A percentile compares a stretch with the other conserved stretches of the same genome.
Conservation (phyloP, 2,113 vertebrate genomes). For the Nothoprocta perdicaria region DNA sequence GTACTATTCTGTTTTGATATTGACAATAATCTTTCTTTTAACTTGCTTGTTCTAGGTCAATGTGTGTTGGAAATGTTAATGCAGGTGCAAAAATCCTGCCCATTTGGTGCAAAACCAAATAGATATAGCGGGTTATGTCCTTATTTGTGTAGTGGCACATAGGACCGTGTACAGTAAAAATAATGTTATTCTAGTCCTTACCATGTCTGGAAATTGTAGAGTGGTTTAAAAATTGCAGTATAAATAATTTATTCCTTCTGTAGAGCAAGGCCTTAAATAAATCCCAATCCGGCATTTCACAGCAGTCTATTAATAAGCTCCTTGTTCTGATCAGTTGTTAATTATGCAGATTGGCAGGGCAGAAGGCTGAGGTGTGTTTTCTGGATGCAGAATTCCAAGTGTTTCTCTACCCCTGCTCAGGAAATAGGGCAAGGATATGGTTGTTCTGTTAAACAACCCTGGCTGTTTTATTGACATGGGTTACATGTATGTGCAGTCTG, state of each 20-base stretch:
- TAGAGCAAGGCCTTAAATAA: not conserved
- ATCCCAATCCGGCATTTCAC: not conserved
- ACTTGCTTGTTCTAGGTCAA: not conserved
- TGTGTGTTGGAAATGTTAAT: not conserved
- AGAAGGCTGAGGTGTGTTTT: not conserved
- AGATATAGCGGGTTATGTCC: not conserved
- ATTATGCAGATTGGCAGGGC: not conserved
- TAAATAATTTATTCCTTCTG: constrained; percentile 1
- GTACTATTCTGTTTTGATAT: not conserved
- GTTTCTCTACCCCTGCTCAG: not conserved
- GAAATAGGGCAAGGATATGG: not conserved
- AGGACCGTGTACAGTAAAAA: not conserved
- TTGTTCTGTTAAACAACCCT: not conserved
- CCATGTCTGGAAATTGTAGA: not conserved
- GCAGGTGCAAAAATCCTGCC: not conserved
- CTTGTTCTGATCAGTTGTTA: not conserved
- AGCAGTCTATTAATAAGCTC: not conserved
- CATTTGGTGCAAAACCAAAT: constrained; percentile 12
- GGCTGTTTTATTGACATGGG: not conserved
- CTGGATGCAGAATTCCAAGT: not conserved
- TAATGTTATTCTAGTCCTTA: not conserved
- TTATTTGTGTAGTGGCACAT: not conserved
- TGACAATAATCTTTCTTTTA: not conserved
- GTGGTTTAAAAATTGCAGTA: constrained; percentile 18
- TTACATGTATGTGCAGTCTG: not conserved